A percentile compares a stretch with the other conserved stretches of the same genome.
These are phyloP conservation scores for Anguilla anguilla DNA, from an alignment of 2,797 vertebrate species.

Conservation along the genomic window DNA sequence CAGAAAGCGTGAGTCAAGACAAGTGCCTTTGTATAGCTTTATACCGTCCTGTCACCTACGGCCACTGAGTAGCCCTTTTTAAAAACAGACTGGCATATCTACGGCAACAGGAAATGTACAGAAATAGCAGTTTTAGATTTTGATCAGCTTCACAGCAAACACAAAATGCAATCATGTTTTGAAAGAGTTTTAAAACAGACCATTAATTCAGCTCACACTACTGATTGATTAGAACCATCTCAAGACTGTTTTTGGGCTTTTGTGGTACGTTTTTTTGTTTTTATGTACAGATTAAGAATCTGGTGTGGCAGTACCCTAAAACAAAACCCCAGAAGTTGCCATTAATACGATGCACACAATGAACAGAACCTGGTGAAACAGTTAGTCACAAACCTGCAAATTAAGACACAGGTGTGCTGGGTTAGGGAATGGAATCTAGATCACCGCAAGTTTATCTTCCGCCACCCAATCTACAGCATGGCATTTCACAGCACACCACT, in stretches of 20 bases:
- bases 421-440: background rate
- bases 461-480: background rate
- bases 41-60: background rate
- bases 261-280: background rate
- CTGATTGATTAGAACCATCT: background rate
- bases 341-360: background rate
- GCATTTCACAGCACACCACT: background rate
- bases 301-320: background rate
- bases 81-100: background rate
- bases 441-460: background rate
- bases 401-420: background rate
- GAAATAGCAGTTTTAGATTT: background rate
- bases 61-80: background rate
- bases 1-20: background rate
- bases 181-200: background rate
- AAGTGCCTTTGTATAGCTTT: background rate
- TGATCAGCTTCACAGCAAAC: background rate
- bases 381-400: background rate
- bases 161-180: background rate
- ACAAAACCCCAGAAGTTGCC: background rate
- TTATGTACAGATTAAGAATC: background rate
- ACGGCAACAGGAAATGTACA: background rate
- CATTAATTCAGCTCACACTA: background rate
- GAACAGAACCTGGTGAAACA: background rate
- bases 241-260: background rate